A percentile compares a stretch with the other conserved stretches of the same genome.
phyloP scores from a whole-genome alignment of 2,888 invertebrate species.

The Aporophyla nigra region DNA sequence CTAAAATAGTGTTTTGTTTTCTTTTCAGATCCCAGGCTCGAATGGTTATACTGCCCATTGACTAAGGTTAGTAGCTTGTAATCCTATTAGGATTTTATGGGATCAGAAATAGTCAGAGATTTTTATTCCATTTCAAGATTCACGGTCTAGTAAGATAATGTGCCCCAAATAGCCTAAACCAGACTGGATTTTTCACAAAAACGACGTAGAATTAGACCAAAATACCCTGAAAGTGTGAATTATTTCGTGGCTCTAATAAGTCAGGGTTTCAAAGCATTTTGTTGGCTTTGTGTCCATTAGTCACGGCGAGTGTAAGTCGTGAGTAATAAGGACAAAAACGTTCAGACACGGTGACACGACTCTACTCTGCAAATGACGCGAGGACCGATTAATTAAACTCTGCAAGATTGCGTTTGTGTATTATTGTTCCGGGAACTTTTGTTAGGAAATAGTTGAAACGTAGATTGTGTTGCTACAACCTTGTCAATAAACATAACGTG shows the following conservation, averaged over 20 bases:
- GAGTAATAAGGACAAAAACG: slow-evolving; percentile 65
- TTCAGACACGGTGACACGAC: slow-evolving; percentile 39
- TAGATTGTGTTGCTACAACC: slow-evolving; percentile 23
- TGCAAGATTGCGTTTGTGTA: slow-evolving; percentile 16
- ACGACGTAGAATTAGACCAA: slow-evolving; percentile 36
- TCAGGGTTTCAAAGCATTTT: slow-evolving; percentile 48
- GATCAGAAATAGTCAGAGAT: neutral
- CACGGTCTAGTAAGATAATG: slow-evolving; percentile 14
- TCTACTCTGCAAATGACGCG: slow-evolving; percentile 57
- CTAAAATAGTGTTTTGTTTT: neutral
- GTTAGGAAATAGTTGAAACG: slow-evolving; percentile 3
- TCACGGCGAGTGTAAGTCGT: slow-evolving; percentile 56
- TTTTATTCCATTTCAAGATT: neutral
- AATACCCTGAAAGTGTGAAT: slow-evolving; percentile 48
- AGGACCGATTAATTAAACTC: slow-evolving; percentile 58
- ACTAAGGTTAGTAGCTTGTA: neutral
- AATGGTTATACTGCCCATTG: neutral
- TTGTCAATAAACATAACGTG: neutral
- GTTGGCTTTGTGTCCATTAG: slow-evolving; percentile 62
- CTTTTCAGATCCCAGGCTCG: neutral
- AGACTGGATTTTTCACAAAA: slow-evolving; percentile 40
- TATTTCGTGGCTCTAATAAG: slow-evolving; percentile 53
- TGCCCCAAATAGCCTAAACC: neutral
- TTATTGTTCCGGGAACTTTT: slow-evolving; percentile 34
- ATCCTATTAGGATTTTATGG: neutral